A percentile compares a stretch with the other conserved stretches of the same genome.
These are phyloP conservation scores for Saccopteryx leptura DNA, from an alignment of 2,113 vertebrate genomes.

Conservation along the genomic window DNA sequence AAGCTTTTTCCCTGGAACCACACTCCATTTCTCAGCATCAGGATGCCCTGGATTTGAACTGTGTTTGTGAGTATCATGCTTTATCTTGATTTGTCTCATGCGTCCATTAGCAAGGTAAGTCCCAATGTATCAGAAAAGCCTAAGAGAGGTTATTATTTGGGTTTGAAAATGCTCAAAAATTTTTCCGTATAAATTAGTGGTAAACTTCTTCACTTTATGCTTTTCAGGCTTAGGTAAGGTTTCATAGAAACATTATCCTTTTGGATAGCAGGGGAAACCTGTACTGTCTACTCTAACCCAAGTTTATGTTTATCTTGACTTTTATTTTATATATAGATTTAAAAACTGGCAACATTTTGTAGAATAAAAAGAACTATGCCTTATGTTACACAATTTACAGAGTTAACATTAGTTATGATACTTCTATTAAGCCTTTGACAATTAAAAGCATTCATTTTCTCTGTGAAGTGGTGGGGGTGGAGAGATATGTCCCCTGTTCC, in stretches of 20 bases:
- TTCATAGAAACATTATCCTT: neutral
- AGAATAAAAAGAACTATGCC: neutral
- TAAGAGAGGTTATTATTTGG: neutral
- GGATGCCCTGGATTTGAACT: neutral
- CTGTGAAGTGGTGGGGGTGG: neutral
- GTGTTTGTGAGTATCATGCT: neutral
- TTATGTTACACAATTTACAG: neutral
- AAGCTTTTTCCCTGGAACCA: neutral
- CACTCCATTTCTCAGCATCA: neutral
- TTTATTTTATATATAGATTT: neutral
- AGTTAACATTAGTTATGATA: neutral
- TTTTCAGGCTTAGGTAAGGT: neutral
- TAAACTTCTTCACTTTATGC: neutral
- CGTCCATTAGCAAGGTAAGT: neutral
- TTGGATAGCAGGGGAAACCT: neutral
- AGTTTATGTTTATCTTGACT: neutral
- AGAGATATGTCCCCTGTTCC: neutral
- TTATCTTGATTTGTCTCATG: neutral
- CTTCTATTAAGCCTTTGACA: neutral
- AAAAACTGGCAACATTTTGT: neutral
- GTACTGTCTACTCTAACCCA: neutral
- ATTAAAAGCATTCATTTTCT: neutral
- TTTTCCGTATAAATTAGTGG: neutral
- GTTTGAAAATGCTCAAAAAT: neutral
- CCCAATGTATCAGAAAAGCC: neutral